Evolutionary conservation across 2,113 vertebrate species (phyloP).

Genomic region (Poeciliopsis prolifica): DNA sequence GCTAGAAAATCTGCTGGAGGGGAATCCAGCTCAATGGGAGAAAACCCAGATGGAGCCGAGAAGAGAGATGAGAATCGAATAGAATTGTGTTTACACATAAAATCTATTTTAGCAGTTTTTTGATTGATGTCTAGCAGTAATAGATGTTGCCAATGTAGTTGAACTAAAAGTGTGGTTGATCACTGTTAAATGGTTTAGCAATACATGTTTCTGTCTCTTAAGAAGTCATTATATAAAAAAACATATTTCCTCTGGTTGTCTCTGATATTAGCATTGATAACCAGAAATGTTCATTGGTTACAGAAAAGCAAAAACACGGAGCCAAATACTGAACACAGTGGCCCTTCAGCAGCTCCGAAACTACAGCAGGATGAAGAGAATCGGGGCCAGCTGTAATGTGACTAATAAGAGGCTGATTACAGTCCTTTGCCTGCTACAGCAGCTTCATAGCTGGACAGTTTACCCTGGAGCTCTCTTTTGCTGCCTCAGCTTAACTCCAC

Average conservation of each 20-base stretch:
- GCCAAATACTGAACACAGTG: neutral
- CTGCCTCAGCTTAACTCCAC: constrained; percentile 75
- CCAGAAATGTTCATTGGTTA: neutral
- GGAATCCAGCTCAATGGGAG: too few species aligned
- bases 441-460: constrained; percentile 62
- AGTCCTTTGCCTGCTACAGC: constrained; percentile 56
- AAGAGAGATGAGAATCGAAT: too few species aligned
- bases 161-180: neutral
- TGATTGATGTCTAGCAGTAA: neutral
- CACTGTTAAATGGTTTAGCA: neutral
- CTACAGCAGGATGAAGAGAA: constrained; percentile 16
- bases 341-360: constrained; percentile 15
- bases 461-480: constrained; percentile 68
- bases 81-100: neutral
- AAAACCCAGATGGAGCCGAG: too few species aligned
- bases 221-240: neutral
- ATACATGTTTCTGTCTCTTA: neutral
- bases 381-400: constrained; percentile 24
- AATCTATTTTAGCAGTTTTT: neutral
- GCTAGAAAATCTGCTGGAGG: too few species aligned
- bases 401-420: constrained; percentile 37
- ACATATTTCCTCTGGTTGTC: neutral
- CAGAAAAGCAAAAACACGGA: neutral
- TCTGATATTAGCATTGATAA: neutral
- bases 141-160: neutral